Base-by-base conservation (phyloP, 2,888 invertebrate species). In the Orthosia gracilis region DNA sequence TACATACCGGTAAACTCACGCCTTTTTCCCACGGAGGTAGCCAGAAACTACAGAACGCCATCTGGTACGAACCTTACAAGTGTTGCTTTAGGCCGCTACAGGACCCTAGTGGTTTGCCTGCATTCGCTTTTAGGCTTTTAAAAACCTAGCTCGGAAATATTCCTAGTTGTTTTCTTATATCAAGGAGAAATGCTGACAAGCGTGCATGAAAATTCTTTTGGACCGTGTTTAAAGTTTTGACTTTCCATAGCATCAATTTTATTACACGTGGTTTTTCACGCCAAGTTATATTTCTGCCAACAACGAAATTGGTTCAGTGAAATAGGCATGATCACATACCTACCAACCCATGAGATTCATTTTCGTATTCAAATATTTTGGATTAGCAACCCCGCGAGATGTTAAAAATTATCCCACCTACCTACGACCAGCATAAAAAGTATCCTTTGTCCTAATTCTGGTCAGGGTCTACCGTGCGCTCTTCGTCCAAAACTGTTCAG, bases 271-370 rank as follows among this genome's bases (percentile, higher is more conserved):
- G 17, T 40, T 49, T 77, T 52, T 69, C n/a, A 47, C 77, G 59
- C 59, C 74, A 75, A 75, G 78, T 54, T 69, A 78, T 40, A 2
- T 61, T 61, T 31, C 21, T 78, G 69, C 78, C 61, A 70, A 61
- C n/a, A 74, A 45, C 4, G 40, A 61, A 69, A 54, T 61, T 70
- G 11, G 13, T 69, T 21, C 15, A 21, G n/a, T 31, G 45, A 4
- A 61, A 5, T 15, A 54, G 15, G 0, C 17, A 12, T 18, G 45
- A n/a, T 40, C 40, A 40, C 31, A 54, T 31, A 50, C 12, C 7
- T 47, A 23, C n/a, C 18, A 5, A n/a, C 15, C 21, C 17, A 17
- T 57, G 13, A 15, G 12, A 17, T 1, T 13, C 17, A 47, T 26
- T 70, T 31, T 26, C 54, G 21, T 31, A 18, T 12, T 54, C 1